Conservation (phyloP, 2,797 vertebrate species). For the Glossophaga mutica region DNA sequence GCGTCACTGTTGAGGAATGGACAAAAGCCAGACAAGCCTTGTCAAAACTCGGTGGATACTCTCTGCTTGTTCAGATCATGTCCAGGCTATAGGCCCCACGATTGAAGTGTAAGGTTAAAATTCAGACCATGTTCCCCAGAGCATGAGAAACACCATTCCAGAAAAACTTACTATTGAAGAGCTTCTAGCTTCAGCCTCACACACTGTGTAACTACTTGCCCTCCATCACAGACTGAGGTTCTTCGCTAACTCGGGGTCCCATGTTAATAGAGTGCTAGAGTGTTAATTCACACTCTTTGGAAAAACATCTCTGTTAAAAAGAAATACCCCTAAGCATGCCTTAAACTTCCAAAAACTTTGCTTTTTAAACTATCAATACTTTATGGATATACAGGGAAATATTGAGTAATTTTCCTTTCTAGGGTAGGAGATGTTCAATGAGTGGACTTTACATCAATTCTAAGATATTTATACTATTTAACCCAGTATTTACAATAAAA, state of each 20-base stretch:
- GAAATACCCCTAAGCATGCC: not conserved
- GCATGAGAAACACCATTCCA: not conserved
- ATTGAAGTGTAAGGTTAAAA: not conserved
- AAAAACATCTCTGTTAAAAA: slow-evolving; percentile 17
- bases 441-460: not conserved
- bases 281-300: not conserved
- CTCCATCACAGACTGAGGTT: not conserved
- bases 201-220: not conserved
- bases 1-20: not conserved
- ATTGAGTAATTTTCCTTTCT: not conserved
- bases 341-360: not conserved
- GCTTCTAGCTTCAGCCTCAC: not conserved
- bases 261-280: not conserved
- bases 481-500: not conserved
- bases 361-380: not conserved
- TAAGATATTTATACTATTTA: not conserved
- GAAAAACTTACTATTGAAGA: not conserved
- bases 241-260: not conserved
- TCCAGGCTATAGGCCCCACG: not conserved
- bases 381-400: not conserved
- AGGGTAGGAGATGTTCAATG: not conserved
- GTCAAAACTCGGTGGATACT: not conserved
- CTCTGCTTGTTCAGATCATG: not conserved
- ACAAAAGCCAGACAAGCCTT: not conserved
- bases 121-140: not conserved